A percentile compares a stretch with the other conserved stretches of the same genome.
These are phyloP conservation scores for Drosophila oshimai DNA, from an alignment of 1,140 invertebrate genomes.

Conservation along the genomic window DNA sequence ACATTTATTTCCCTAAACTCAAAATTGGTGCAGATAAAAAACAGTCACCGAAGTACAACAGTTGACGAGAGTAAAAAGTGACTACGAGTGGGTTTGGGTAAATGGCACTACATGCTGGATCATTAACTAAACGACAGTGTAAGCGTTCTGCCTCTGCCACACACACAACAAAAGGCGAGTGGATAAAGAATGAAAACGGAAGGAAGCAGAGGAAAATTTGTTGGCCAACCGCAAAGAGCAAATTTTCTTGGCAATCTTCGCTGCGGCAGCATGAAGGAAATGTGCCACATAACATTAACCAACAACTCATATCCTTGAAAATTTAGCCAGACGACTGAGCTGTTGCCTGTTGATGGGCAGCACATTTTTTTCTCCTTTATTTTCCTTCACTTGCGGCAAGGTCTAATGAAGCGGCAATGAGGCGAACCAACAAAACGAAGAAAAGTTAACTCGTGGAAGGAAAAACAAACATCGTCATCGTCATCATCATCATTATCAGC, in stretches of 20 bases:
- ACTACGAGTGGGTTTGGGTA: slow-evolving; percentile 5
- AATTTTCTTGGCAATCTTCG: slow-evolving; percentile 52
- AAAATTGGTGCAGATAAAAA: slow-evolving; percentile 47
- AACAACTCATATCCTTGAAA: slow-evolving; percentile 76
- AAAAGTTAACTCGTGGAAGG: slow-evolving; percentile 10
- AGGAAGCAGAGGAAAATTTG: slow-evolving; percentile 29
- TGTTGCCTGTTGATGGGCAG: slow-evolving; percentile 72
- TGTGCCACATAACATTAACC: slow-evolving; percentile 70
- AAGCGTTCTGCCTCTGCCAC: slow-evolving; percentile 41
- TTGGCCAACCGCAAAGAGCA: slow-evolving; percentile 11
- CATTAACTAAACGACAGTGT: slow-evolving; percentile 76
- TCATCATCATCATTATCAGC: slow-evolving; percentile 19
- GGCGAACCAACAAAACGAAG: slow-evolving; percentile 20
- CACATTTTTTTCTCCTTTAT: slow-evolving; percentile 34
- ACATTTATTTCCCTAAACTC: background rate
- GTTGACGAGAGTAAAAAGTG: background rate
- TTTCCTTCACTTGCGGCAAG: slow-evolving; percentile 17
- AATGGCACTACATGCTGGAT: slow-evolving; percentile 61
- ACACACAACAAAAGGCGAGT: slow-evolving; percentile 1
- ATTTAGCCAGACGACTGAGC: slow-evolving; percentile 32
- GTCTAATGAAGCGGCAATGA: slow-evolving; percentile 70
- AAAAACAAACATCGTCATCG: slow-evolving; percentile 45
- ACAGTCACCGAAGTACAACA: slow-evolving; percentile 1
- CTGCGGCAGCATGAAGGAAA: slow-evolving; percentile 19
- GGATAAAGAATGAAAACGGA: slow-evolving; percentile 19